These are phyloP conservation scores for Ormyrus rosae DNA, from an alignment of 2,888 invertebrate species.

Conservation along the genomic window DNA sequence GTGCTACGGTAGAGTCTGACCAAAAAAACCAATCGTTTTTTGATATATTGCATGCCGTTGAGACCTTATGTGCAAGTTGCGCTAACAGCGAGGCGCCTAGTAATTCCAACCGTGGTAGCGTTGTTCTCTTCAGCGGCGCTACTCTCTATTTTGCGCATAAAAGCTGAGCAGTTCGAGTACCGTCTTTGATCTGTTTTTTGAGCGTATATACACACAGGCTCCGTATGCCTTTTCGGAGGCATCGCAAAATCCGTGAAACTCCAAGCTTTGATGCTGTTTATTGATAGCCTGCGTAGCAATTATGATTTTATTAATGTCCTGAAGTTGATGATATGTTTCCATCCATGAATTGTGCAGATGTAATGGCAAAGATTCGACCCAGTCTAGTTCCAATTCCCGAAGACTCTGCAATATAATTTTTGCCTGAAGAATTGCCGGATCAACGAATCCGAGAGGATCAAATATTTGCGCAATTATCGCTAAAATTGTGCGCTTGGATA, in stretches of 20 bases:
- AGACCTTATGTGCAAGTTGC: conserved; percentile 40
- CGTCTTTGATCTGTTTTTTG: not conserved
- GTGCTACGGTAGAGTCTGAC: not conserved
- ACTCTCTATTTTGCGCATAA: conserved; percentile 57
- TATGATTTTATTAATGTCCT: not conserved
- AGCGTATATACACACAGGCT: conserved; percentile 30
- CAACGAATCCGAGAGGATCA: not conserved
- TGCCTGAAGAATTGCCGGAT: not conserved
- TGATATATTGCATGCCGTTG: not conserved
- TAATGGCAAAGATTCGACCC: not conserved
- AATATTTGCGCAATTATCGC: not conserved
- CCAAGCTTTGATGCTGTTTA: not conserved
- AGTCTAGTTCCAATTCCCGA: not conserved
- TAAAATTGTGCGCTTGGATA: not conserved
- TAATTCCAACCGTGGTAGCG: conserved; percentile 61
- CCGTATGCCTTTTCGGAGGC: conserved; percentile 50
- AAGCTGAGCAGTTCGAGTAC: not conserved
- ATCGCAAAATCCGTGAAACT: conserved; percentile 57
- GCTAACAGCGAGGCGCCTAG: conserved; percentile 57
- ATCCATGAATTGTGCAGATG: not conserved
- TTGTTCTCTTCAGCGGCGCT: conserved; percentile 56
- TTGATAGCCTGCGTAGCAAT: not conserved
- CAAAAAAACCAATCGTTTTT: not conserved
- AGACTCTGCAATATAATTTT: not conserved
- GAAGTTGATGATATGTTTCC: not conserved